These are phyloP conservation scores for Galagoides demidoff DNA, from an alignment of 2,797 vertebrate species.

Conservation along the genomic window DNA sequence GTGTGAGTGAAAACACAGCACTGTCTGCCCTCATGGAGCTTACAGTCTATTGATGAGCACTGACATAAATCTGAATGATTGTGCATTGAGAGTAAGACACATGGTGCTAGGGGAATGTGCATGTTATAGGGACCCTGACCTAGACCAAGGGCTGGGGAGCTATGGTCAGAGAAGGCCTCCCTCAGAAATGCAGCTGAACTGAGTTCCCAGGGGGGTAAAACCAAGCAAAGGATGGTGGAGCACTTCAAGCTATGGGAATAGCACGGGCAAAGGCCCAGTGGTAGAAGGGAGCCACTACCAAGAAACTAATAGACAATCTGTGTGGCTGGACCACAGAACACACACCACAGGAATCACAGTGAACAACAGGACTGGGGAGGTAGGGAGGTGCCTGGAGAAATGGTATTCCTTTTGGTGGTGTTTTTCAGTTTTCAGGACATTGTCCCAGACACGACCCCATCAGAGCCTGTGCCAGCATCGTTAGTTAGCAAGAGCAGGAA, in stretches of 20 bases:
- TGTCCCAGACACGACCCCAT: neutral
- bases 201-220: neutral
- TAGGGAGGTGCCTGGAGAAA: too few relatives aligned
- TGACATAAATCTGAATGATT: neutral
- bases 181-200: neutral
- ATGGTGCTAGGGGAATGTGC: accelerated
- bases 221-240: neutral
- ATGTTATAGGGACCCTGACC: neutral
- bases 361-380: neutral
- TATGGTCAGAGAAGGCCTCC: neutral
- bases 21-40: neutral
- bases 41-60: neutral
- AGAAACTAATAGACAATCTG: neutral
- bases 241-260: neutral
- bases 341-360: neutral
- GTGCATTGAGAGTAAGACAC: neutral
- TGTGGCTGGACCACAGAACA: neutral
- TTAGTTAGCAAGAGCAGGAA: neutral
- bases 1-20: neutral
- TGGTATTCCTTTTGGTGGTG: neutral
- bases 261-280: neutral
- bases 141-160: accelerated
- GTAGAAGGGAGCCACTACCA: neutral
- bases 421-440: neutral
- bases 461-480: neutral